Base-by-base conservation (phyloP, 2,888 invertebrate genomes). In the Mantis religiosa region DNA sequence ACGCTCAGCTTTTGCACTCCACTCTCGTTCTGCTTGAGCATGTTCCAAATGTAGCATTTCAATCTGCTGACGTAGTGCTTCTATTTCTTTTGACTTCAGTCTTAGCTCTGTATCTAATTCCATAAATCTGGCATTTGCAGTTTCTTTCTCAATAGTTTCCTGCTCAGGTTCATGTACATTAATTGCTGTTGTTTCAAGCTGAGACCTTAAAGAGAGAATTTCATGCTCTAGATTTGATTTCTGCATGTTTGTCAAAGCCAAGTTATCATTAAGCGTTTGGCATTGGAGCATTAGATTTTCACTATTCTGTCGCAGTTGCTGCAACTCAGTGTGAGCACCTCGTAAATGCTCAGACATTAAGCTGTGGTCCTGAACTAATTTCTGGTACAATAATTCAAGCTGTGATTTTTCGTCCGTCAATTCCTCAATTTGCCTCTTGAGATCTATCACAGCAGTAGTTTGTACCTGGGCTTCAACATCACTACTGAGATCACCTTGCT, bases 391-490 rank as follows among this genome's bases (percentile, higher is more conserved):
- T 54, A 90, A 90, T 89, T 91, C 91, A 9, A 89, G 88, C 88
- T 91, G 54, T 1, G 54, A 71, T 6, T 71, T 71, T 71, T 71
- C 25, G 6, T 20, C 25, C 4, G 15, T 71, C 20, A 71, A 25
- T 25, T 6, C 54, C 54, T 71, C 54, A 71, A 71, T 71, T 71
- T 71, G 15, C 54, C 54, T 71, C 6, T 71, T 71, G 25, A 71
- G 54, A 14, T 71, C 54, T 20, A 20, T 25, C 0, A 28, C 94
- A 94, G 34, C 94, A 93, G 89, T 93, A 87, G 94, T 90, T 91
- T 94, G 93, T 91, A 92, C 93, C 89, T 94, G 92, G 7, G 92
- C 91, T 91, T 94, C 94, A 2, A 83, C 20, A 20, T 83, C 15
- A n/a, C 20, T 27, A 27, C 83, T 28, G 28, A 88, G 12, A 20